Evolutionary conservation across 2,113 vertebrate genomes (phyloP), one percentile per base, ranked within the genome.

Genomic region (Spheniscus mendiculus): DNA sequence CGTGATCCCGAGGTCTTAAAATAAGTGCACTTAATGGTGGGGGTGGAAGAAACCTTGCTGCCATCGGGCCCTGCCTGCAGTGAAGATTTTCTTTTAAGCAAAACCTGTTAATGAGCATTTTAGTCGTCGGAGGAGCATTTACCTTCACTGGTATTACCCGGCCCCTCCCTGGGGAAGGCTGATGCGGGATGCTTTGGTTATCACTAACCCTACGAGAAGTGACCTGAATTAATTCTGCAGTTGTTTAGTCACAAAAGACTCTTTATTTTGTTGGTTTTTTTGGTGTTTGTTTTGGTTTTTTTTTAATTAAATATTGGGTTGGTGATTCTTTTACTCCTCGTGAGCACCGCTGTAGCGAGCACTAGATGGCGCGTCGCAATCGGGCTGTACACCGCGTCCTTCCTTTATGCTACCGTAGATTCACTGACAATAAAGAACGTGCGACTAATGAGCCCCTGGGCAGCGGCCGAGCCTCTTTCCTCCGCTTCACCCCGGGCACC

Each of bases 151-250:
- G 1, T 16, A 1, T 27, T 42, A 20, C 53, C 58, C 3, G 4
- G 73, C 74, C 45, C 70, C 65, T 78, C 10, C 4, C 11, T 1
- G 38, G 66, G 52, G 65, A 59, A 25, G 82, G 42, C 62, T 1
- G 34, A 10, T 4, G 6, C 42, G 59, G 62, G 78, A 19, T 29
- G 47, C 67, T 56, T 47, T 78, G 69, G 45, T 44, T 81, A 82
- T 69, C 87, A 27, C 87, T 95, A 50, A 44, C 34, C 53, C 56
- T 15, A 40, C 9, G 21, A 77, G 25, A 79, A 91, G 72, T 69
- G 90, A 93, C 34, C 92, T 92, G 90, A 86, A 71, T 88, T 79
- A 95, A 93, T 66, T 62, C 86, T 65, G 72, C 83, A 15, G 15
- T 52, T 34, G 59, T 87, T 89, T 59, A 55, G 83, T 92, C 62